A percentile compares a stretch with the other conserved stretches of the same genome.
Conservation (phyloP, 2,888 invertebrate species). For the Chaetoderma sp. region DNA sequence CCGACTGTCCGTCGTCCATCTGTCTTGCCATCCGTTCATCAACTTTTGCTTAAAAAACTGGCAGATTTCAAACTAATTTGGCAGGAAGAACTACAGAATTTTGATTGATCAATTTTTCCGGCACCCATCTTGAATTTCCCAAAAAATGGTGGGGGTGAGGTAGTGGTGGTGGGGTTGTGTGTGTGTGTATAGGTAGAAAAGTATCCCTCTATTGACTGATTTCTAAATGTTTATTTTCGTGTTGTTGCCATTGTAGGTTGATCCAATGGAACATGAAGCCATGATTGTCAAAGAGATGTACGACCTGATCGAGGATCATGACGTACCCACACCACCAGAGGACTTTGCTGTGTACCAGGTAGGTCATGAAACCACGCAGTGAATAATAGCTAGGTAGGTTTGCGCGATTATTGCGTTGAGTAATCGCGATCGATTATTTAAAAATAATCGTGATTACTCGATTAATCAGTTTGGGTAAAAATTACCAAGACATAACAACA, state of each 20-base stretch:
- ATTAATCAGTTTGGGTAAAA: too few relatives aligned
- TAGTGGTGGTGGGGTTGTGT: background rate
- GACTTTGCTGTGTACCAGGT: constrained; percentile 73
- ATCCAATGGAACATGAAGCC: constrained; percentile 79
- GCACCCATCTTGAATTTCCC: background rate
- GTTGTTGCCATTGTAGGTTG: constrained; percentile 71
- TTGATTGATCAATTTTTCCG: background rate
- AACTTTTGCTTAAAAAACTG: too few relatives aligned
- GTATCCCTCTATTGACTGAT: too few relatives aligned
- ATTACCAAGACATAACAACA: too few relatives aligned
- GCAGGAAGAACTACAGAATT: too few relatives aligned
- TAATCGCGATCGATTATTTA: too few relatives aligned
- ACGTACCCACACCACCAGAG: constrained; percentile 80
- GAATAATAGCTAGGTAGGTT: background rate
- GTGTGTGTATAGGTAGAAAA: too few relatives aligned
- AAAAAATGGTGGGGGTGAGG: background rate
- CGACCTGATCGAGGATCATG: constrained; percentile 85
- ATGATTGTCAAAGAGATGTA: constrained; percentile 87
- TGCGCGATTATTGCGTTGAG: too few relatives aligned
- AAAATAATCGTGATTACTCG: too few relatives aligned
- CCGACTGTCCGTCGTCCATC: too few relatives aligned
- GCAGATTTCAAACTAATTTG: too few relatives aligned
- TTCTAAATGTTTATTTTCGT: background rate
- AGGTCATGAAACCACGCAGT: background rate
- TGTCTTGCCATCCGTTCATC: too few relatives aligned